A percentile compares a stretch with the other conserved stretches of the same genome.
These are phyloP conservation scores for Clarias fuscus DNA, from an alignment of 2,797 vertebrate species.

Conservation along the genomic window DNA sequence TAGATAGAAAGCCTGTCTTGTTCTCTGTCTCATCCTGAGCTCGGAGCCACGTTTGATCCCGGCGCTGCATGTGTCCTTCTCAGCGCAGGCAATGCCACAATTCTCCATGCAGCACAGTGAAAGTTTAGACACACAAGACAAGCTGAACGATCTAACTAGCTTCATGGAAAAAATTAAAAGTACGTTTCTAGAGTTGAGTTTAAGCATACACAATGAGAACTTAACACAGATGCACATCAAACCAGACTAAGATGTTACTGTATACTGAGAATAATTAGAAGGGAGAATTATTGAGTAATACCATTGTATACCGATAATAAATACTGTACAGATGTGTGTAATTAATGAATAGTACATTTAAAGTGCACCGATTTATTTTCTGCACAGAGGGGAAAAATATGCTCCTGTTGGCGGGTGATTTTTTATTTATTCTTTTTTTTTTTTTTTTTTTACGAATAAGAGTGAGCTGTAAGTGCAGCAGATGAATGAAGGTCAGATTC, in stretches of 20 bases:
- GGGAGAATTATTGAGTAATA: background rate
- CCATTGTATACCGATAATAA: background rate
- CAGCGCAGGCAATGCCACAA: background rate
- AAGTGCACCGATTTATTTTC: background rate
- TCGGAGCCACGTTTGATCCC: background rate
- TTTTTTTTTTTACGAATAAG: background rate
- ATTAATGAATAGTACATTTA: background rate
- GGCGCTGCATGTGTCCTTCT: background rate
- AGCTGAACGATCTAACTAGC: background rate
- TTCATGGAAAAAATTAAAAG: too few relatives aligned
- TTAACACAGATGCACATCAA: background rate
- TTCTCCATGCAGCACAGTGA: background rate
- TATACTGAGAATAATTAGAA: too few relatives aligned
- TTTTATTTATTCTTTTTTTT: background rate
- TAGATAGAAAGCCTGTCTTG: background rate
- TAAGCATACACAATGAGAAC: background rate
- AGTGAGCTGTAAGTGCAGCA: background rate
- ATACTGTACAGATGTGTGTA: background rate
- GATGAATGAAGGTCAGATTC: background rate
- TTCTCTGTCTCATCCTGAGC: background rate
- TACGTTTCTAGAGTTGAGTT: background rate
- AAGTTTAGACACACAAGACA: background rate
- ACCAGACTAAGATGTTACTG: too few relatives aligned
- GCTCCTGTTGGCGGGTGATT: background rate
- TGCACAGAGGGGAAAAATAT: background rate